Evolutionary conservation across 2,797 vertebrate genomes (phyloP).

Genomic region (Peromyscus aztecus): DNA sequence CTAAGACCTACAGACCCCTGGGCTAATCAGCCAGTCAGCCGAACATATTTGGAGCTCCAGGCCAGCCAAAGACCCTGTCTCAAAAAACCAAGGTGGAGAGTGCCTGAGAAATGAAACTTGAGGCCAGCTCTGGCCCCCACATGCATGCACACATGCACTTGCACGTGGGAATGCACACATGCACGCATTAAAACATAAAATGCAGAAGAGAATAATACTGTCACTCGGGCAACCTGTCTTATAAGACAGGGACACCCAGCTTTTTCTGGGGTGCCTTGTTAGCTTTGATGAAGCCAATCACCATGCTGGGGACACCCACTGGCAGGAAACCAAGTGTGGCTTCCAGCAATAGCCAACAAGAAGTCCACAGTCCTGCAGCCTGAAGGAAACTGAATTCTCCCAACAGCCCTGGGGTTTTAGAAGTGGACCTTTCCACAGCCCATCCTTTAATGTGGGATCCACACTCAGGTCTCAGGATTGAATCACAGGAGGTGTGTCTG

Average conservation of each 20-base stretch:
- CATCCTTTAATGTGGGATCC: not conserved
- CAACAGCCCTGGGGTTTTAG: not conserved
- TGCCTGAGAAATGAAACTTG: not conserved
- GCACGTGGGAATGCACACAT: not conserved
- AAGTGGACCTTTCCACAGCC: not conserved
- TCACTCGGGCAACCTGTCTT: not conserved
- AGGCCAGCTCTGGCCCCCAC: not conserved
- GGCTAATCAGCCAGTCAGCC: fast-evolving
- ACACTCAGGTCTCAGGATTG: not conserved
- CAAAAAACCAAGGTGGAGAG: not conserved
- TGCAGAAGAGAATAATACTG: not conserved
- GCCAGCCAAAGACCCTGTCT: not conserved
- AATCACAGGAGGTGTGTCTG: too few relatives aligned
- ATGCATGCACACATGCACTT: not conserved
- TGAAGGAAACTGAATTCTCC: not conserved
- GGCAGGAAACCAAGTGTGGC: not conserved
- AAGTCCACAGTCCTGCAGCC: not conserved
- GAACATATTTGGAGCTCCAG: not conserved
- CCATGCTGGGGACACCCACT: not conserved
- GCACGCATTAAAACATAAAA: not conserved
- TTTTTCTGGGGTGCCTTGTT: not conserved
- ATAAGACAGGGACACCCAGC: not conserved
- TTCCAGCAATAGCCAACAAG: not conserved
- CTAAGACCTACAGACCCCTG: not conserved
- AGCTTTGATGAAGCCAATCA: not conserved